Evolutionary conservation across 2,797 vertebrate genomes (phyloP).

Genomic region (Onychomys arenicola): DNA sequence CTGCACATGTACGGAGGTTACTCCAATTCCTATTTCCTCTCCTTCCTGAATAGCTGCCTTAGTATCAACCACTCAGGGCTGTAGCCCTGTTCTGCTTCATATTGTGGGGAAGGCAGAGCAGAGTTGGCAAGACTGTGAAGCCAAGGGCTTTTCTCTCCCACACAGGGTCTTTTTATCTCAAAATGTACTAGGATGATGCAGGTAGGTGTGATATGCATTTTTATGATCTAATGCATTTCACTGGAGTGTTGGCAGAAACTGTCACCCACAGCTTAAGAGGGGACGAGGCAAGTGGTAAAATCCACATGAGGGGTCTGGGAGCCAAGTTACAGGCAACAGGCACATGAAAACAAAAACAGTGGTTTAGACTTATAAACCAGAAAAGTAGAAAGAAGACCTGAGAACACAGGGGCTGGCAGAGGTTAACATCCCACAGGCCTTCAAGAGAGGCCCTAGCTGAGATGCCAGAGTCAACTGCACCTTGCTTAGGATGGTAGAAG

Average conservation of each 20-base stretch:
- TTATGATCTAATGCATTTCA: not conserved
- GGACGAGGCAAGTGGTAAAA: not conserved
- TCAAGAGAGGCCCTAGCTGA: not conserved
- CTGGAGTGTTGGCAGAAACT: not conserved
- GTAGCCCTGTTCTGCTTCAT: not conserved
- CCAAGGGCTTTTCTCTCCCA: not conserved
- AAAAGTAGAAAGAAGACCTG: not conserved
- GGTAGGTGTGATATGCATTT: not conserved
- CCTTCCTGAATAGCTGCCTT: not conserved
- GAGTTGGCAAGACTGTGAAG: not conserved
- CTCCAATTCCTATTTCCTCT: not conserved
- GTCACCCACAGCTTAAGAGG: not conserved
- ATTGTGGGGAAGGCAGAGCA: not conserved
- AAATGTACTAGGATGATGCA: not conserved
- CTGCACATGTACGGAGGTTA: not conserved
- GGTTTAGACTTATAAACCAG: not conserved
- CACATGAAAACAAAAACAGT: not conserved
- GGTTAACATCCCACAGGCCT: not conserved
- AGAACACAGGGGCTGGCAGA: not conserved
- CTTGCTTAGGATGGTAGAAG: not conserved
- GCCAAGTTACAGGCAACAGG: not conserved
- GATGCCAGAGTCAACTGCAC: not conserved
- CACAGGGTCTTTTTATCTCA: not conserved
- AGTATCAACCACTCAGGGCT: not conserved
- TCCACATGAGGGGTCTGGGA: not conserved